Base-by-base conservation (phyloP, 2,888 invertebrate genomes). In the Yponomeuta malinellus region DNA sequence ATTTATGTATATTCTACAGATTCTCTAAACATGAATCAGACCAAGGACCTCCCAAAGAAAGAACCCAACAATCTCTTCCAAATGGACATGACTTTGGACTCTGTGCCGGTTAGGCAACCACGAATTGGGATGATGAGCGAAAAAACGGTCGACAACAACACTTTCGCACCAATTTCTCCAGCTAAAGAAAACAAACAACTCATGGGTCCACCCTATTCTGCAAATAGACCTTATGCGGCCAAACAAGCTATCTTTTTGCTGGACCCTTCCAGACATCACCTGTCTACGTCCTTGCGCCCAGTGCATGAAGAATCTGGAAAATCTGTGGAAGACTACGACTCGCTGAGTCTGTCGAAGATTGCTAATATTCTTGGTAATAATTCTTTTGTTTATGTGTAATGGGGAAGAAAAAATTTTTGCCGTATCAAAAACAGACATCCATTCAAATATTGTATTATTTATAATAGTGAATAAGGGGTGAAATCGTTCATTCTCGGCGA, bases 331-430 rank as follows among this genome's bases (percentile, higher is more conserved):
- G 72, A 72, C 9, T 70, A 72, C 4, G 84, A 85, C 76, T 91
- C 91, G 2, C 75, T 91, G 33, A 90, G 89, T 73, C 81, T 90
- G 73, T 90, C 91, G 0, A 88, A 84, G 75, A 91, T 92, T 76
- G 88, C 87, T 59, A 89, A 89, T 75, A 88, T 84, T 77, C 79
- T 92, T 66, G 88, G 91, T 90, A 78, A 81, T 23, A 23, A 23
- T 23, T 23, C 23, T 23, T 23, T 23, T 23, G 23, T 23, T 23
- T 23, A 23, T 23, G 23, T 23, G 23, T 23, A 23, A 23, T 23
- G 23, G 23, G 23, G 23, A 23, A 23, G 23, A 23, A 23, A 23
- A 23, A 8, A 5, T 8, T 43, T 63, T 63, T 6, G 63, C 63
- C 33, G 2, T 33, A 33, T 33, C 33, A 33, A 33, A 33, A 33